phyloP scores from a whole-genome alignment of 1,140 invertebrate species.

The Zaprionus vittiger region DNA sequence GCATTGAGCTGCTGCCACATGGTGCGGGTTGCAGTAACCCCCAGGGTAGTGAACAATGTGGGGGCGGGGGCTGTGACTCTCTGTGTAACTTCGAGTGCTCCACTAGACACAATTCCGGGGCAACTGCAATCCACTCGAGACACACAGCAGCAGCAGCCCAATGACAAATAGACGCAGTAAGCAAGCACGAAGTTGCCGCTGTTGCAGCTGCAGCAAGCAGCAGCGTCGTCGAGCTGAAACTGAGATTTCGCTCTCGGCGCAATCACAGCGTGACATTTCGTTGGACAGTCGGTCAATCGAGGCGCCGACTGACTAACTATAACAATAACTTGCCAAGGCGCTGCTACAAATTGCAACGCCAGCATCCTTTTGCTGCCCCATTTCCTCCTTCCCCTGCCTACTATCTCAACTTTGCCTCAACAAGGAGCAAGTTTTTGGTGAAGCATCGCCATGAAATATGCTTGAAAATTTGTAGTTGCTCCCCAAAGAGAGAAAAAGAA shows the following conservation, averaged over 20 bases:
- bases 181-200: conserved; percentile 10
- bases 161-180: conserved; percentile 52
- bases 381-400: too few species aligned
- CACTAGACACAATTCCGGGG: conserved; percentile 67
- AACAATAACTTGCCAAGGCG: conserved; percentile 51
- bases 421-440: conserved; percentile 43
- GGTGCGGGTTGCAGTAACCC: conserved; percentile 25
- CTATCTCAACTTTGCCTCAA: too few species aligned
- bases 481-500: conserved; percentile 23
- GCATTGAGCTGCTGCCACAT: conserved; percentile 49
- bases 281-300: conserved; percentile 55
- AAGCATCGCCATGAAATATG: conserved; percentile 45
- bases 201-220: conserved; percentile 38
- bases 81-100: conserved; percentile 45
- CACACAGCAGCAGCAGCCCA: conserved; percentile 36
- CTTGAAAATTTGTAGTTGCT: conserved; percentile 47
- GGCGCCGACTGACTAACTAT: conserved; percentile 34
- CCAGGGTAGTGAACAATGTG: conserved; percentile 28
- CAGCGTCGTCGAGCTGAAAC: conserved; percentile 43
- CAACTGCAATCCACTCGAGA: conserved; percentile 72
- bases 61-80: conserved; percentile 20
- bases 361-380: conserved; percentile 12
- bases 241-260: conserved; percentile 66
- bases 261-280: conserved; percentile 75
- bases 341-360: conserved; percentile 58